A percentile compares a stretch with the other conserved stretches of the same genome.
These are phyloP conservation scores for Hydrotaea cyrtoneurina DNA, from an alignment of 2,888 invertebrate genomes.

Conservation along the genomic window DNA sequence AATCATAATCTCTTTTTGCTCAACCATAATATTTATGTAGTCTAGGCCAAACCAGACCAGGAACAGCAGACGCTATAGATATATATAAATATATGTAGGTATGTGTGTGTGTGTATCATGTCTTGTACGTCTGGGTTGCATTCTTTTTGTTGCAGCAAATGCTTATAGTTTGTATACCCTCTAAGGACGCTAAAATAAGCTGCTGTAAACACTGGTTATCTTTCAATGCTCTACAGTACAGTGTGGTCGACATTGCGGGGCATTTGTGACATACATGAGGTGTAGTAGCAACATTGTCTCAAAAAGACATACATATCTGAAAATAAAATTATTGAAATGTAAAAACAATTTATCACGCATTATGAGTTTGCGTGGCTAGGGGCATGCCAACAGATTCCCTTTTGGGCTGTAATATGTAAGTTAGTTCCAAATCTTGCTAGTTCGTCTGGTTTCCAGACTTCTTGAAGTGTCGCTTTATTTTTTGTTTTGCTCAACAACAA, in stretches of 20 bases:
- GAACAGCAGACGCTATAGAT: slow-evolving; percentile 19
- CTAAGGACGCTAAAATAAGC: slow-evolving; percentile 19
- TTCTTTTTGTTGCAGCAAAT: slow-evolving; percentile 5
- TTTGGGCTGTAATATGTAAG: no score
- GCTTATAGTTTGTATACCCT: neutral
- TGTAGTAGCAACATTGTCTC: no score
- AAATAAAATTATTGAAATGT: no score
- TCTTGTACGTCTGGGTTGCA: slow-evolving; percentile 32
- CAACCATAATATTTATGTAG: slow-evolving; percentile 49
- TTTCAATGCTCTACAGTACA: neutral
- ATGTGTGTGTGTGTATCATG: neutral
- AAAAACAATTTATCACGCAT: no score
- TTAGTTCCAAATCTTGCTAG: no score
- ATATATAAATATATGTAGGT: neutral
- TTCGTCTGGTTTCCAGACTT: no score
- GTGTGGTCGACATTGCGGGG: neutral
- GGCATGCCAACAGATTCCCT: no score
- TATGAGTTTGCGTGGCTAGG: no score
- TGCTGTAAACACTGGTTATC: neutral
- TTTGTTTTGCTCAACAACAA: no score
- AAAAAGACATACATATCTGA: no score
- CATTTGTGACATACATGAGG: no score
- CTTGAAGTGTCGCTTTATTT: no score
- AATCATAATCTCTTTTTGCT: slow-evolving; percentile 61
- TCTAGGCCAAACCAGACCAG: slow-evolving; percentile 58